These are phyloP conservation scores for Poeciliopsis turneri DNA, from an alignment of 2,797 vertebrate genomes.

Conservation along the genomic window DNA sequence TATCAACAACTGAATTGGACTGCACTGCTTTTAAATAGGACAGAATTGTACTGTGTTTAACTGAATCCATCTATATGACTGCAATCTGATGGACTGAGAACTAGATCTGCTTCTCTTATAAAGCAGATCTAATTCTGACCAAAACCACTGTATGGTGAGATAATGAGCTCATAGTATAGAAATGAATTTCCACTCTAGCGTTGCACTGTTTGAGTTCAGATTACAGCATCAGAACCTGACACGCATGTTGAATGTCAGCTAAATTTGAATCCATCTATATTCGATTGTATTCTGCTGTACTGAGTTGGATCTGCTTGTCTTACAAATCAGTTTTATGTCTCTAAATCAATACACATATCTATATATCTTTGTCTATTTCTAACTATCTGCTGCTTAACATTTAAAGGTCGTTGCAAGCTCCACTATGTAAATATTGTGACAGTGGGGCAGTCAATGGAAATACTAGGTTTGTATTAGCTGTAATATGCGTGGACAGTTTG, in stretches of 20 bases:
- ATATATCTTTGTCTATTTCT: neutral
- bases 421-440: neutral
- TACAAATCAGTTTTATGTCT: neutral
- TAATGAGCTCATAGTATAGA: neutral
- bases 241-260: neutral
- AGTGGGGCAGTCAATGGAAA: neutral
- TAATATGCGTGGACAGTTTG: neutral
- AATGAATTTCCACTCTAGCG: neutral
- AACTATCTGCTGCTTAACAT: neutral
- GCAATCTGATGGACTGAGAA: neutral
- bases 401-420: neutral
- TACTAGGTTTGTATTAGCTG: neutral
- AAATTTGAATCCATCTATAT: neutral
- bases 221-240: neutral
- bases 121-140: neutral
- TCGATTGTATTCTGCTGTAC: neutral
- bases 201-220: conserved; percentile 1
- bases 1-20: neutral
- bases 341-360: neutral
- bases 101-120: neutral
- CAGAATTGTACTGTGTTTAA: neutral
- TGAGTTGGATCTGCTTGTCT: neutral
- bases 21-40: neutral
- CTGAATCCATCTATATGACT: neutral
- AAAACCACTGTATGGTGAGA: neutral